Conservation (phyloP, 2,113 vertebrate genomes). For the Leptodactylus fuscus region DNA sequence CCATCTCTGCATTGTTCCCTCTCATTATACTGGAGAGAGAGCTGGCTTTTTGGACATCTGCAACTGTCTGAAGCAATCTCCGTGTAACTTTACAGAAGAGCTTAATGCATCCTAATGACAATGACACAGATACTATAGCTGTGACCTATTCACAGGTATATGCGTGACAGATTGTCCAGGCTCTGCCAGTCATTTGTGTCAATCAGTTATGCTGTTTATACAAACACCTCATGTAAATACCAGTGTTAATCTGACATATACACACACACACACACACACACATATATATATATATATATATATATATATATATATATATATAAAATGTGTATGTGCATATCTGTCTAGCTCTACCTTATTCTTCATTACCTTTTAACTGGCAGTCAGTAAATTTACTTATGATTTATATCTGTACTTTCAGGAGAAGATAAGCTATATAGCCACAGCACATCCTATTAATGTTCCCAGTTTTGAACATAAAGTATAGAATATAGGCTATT, state of each 20-base stretch:
- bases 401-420: neutral
- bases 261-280: too few species aligned
- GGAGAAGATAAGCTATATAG: neutral
- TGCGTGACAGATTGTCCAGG: neutral
- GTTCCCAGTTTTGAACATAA: neutral
- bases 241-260: neutral
- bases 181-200: neutral
- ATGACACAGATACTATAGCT: neutral
- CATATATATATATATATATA: too few species aligned
- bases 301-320: too few species aligned
- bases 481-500: constrained; percentile 12
- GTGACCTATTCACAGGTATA: neutral
- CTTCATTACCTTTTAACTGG: too few species aligned
- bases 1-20: neutral
- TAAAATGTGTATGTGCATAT: too few species aligned
- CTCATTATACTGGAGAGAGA: neutral
- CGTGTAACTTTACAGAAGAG: neutral
- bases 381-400: neutral
- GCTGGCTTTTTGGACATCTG: neutral
- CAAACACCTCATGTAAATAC: neutral
- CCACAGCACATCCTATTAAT: neutral
- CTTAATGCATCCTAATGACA: constrained; percentile 6
- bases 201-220: neutral
- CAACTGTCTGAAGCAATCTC: neutral
- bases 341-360: too few species aligned